phyloP scores from a whole-genome alignment of 2,113 vertebrate genomes.

The Acrocephalus kingi region DNA sequence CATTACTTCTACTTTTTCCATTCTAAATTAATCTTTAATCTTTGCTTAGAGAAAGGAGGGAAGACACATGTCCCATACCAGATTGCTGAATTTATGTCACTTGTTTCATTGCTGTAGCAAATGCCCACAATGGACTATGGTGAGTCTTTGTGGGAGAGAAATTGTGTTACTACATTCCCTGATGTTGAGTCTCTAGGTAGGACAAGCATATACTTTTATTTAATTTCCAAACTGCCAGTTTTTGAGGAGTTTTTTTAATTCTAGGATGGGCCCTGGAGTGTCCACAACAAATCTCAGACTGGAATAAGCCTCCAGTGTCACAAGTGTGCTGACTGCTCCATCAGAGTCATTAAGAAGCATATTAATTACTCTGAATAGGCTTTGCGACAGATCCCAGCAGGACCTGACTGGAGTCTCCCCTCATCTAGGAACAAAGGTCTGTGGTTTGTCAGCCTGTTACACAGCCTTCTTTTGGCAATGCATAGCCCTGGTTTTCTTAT shows the following conservation, averaged over 20 bases:
- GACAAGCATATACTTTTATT: neutral
- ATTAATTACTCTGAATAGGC: neutral
- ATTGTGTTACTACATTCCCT: neutral
- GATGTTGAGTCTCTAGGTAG: neutral
- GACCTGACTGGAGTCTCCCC: neutral
- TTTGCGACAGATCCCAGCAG: neutral
- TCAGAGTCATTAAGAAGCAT: neutral
- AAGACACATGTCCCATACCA: neutral
- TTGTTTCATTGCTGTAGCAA: neutral
- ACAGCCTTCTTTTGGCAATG: neutral
- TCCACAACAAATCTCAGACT: neutral
- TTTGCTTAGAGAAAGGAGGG: neutral
- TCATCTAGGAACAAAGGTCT: neutral
- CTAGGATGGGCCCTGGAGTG: neutral
- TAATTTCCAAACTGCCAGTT: neutral
- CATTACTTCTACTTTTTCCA: neutral
- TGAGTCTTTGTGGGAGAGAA: neutral
- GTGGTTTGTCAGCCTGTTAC: neutral
- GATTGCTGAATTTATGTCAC: neutral
- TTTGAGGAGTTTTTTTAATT: neutral
- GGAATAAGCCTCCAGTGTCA: neutral
- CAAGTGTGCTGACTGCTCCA: neutral
- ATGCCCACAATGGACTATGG: neutral
- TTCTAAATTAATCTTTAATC: neutral
- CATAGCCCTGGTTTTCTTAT: neutral